Base-by-base conservation (phyloP, 2,888 invertebrate species). In the Cyaniris semiargus region DNA sequence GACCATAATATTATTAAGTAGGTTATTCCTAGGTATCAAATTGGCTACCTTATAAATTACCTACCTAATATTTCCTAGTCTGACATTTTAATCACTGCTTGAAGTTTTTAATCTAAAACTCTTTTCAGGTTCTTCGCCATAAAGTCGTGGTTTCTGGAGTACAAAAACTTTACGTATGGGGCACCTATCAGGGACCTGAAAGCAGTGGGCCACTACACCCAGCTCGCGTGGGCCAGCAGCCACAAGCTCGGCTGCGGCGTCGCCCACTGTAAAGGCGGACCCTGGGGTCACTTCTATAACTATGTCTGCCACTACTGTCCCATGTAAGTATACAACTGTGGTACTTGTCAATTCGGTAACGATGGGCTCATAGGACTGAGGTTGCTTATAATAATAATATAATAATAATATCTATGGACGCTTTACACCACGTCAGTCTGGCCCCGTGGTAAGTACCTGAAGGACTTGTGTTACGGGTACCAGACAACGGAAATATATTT, bases 281-380 rank as follows among this genome's bases (percentile, higher is more conserved):
- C 94, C 18, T 94, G 94, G 90, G 95, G 94, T 79, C 90, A 95
- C 21, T 97, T 96, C 88, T 97, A 95, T 89, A 97, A 96, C 88
- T 97, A 97, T 87, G 96, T 97, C 44, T 97, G 97, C 88, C 97
- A 97, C 91, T 97, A 97, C 87, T 97, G 97, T 85, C 97, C 97
- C 27, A 96, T 95, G 97, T 97, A 94, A 95, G 96, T 94, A 78
- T 72, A 60, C 18, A 70, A 85, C 76, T 4, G 6, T 74, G 58
- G 15, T 21, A 15, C 13, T 60, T 60, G 13, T 60, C 6, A 15
- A 23, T 13, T n/a, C 23, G 23, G 1, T 60, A 10, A 23, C 60
- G 13, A 44, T 13, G 1, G 23, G 58, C n/a, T 3, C 18, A 56
- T 58, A 58, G 21, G 58, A 23, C 58, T 8, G 44, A 1, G 44